Evolutionary conservation across 2,797 vertebrate genomes (phyloP), one percentile per base, ranked within the genome.

Genomic region (Molossus molossus): DNA sequence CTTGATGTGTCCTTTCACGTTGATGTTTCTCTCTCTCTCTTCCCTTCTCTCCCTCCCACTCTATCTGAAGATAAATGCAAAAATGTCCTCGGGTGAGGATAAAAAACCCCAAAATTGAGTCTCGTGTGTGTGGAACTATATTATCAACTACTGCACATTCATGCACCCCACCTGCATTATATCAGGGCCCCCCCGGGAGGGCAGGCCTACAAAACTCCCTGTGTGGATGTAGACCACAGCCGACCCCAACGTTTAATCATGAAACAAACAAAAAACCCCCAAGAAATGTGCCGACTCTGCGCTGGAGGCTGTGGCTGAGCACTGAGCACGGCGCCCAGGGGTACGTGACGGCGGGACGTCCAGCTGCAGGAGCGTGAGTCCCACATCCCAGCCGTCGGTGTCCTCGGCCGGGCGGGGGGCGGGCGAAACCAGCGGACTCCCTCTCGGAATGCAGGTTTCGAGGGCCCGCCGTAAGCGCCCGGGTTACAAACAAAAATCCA

Each of bases 291-390:
- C 33, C 33, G 33, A 33, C 33, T 33, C 33, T 33, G 33, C 33
- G 33, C 33, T 3, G 33, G 33, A 33, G 33, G 33, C 10, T 13
- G 65, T 21, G 9, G 27, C 33, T 37, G 27, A 75, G 50, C 13
- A 23, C 50, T n/a, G 27, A 75, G 50, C 15, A 23, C 50, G 9
- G 1, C 53, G 3, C 18, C 6, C 67, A 14, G 33, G 79, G 15
- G 13, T 45, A 40, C 21, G 9, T 23, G 25, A 72, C 37, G 21
- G n/a, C 0, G 1, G 0, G 5, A 25, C 12, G 15, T 14, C 50
- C 37, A 37, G 1, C 7, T 5, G 3, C 0, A 37, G 29, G 20
- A 23, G 2, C 1, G 0, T 1, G 40, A 9, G 10, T 37, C 3
- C 11, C 2, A 1, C 8, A 9, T 40, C 21, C 67, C 37, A 1